A percentile compares a stretch with the other conserved stretches of the same genome.
Conservation (phyloP, 2,797 vertebrate species). For the Oreochromis grahami region DNA sequence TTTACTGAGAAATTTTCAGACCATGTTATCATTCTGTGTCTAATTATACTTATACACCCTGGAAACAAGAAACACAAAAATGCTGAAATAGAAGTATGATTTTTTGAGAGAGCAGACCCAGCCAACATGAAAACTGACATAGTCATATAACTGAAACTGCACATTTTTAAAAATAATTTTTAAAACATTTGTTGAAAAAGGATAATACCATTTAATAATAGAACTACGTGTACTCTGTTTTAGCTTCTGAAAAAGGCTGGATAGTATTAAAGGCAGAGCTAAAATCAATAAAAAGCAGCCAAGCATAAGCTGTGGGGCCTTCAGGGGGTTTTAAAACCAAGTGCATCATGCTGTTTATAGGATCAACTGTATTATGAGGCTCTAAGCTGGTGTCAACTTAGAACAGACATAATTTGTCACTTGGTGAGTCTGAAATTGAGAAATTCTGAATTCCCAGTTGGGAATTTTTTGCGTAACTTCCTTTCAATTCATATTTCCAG, state of each 20-base stretch:
- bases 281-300: not conserved
- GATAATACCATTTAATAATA: not conserved
- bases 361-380: not conserved
- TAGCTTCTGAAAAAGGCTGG: not conserved
- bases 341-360: not conserved
- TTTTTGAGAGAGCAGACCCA: not conserved
- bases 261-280: not conserved
- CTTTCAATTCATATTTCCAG: too few species aligned
- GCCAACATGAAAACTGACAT: not conserved
- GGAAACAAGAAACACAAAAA: not conserved
- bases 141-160: not conserved
- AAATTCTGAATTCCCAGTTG: too few species aligned
- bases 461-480: too few species aligned
- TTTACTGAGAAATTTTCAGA: not conserved
- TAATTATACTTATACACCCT: rapidly evolving
- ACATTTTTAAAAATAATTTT: not conserved
- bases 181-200: not conserved
- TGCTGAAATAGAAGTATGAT: not conserved
- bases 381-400: not conserved
- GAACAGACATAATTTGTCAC: not conserved
- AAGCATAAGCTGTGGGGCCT: not conserved
- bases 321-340: not conserved
- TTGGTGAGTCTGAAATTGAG: not conserved
- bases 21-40: not conserved
- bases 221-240: not conserved